Base-by-base conservation (phyloP, 2,113 vertebrate species). In the Salminus brasiliensis region DNA sequence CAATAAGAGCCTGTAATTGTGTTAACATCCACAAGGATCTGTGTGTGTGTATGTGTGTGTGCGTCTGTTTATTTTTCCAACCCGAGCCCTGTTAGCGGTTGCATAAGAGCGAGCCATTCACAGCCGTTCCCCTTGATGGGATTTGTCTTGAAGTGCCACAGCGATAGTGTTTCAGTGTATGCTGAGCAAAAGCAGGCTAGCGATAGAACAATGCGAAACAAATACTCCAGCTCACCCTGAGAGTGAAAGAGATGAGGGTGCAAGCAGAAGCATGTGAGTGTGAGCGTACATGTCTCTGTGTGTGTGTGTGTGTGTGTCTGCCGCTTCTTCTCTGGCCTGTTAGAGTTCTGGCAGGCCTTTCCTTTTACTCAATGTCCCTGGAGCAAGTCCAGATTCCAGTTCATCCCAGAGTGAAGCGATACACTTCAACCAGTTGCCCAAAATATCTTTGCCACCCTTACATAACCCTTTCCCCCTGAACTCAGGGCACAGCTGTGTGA, bases 341-440 rank as follows among this genome's bases (percentile, higher is more conserved):
- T 32, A 74, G 70, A 60, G 29, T 47, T 80, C 55, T 81, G 87
- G 86, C 87, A 83, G 39, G 83, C 81, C 74, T 53, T 69, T 70
- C 12, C 78, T 78, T 80, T 81, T 81, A 62, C 87, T 79, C 83
- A 67, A 49, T 85, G 90, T 89, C 85, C 88, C 85, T 91, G 90
- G 90, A 90, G 45, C 76, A 11, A 16, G 59, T 86, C 89, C 90
- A 92, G 83, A 81, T 30, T 72, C 18, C 78, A 73, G 25, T 65
- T 47, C 74, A 78, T 79, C 88, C 83, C 82, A 63, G 52, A 79
- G 80, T 85, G 55, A 76, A 81, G 79, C 68, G 78, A 83, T 60
- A 70, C 73, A 81, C 15, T 18, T 18, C 75, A 84, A 57, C 60
- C 74, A 23, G 25, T 72, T 41, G 78, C 85, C 80, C 81, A 81